These are phyloP conservation scores for Nomada fabriciana DNA, from an alignment of 2,888 invertebrate genomes.

Conservation along the genomic window DNA sequence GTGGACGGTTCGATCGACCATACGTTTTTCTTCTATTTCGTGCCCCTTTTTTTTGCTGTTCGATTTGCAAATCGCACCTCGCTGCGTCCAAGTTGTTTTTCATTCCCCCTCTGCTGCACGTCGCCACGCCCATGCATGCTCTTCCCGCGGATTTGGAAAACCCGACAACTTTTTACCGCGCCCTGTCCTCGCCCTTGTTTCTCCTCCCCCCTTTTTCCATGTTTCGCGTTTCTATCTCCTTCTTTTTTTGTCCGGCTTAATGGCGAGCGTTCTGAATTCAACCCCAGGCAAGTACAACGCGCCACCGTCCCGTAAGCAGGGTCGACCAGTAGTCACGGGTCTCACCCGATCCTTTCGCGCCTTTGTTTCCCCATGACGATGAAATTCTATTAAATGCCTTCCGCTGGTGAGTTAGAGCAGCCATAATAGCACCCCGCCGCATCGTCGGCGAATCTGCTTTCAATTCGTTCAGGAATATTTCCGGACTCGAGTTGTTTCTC, in stretches of 20 bases:
- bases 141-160: constrained; percentile 53
- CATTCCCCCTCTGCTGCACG: constrained; percentile 9
- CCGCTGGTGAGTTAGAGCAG: constrained; percentile 1
- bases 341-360: constrained; percentile 26
- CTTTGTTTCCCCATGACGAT: constrained; percentile 24
- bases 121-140: constrained; percentile 57
- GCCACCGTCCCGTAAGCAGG: constrained; percentile 33
- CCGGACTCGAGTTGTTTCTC: background rate
- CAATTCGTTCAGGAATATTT: background rate
- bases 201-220: background rate
- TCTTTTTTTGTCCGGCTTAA: constrained; percentile 48
- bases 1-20: constrained; percentile 43
- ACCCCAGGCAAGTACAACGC: constrained; percentile 45
- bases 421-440: background rate
- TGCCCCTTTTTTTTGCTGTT: constrained; percentile 21
- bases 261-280: constrained; percentile 48
- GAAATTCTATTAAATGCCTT: constrained; percentile 34
- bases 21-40: constrained; percentile 24
- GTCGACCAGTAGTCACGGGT: constrained; percentile 22
- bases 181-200: constrained; percentile 18
- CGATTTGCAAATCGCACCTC: constrained; percentile 63
- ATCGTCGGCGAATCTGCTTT: constrained; percentile 1
- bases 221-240: background rate
- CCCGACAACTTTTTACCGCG: constrained; percentile 63
- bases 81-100: constrained; percentile 60